A percentile compares a stretch with the other conserved stretches of the same genome.
These are phyloP conservation scores for Siniperca chuatsi DNA, from an alignment of 2,113 vertebrate genomes.

Conservation along the genomic window DNA sequence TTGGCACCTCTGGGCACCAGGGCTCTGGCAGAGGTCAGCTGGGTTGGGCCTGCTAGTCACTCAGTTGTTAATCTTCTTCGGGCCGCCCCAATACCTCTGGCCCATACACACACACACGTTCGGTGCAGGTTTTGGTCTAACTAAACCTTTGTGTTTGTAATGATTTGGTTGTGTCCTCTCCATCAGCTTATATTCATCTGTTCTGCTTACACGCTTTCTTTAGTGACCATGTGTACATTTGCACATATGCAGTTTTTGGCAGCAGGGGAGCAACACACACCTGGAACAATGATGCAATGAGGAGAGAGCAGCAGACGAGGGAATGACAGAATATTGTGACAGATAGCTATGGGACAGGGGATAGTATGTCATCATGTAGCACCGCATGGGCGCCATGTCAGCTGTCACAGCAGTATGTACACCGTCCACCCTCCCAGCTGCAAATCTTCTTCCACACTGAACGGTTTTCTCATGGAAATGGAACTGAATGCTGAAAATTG, in stretches of 20 bases:
- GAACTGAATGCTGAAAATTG: not conserved
- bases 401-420: conserved; percentile 38
- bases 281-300: conserved; percentile 10
- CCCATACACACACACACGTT: no score
- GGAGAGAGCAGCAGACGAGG: not conserved
- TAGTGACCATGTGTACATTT: not conserved
- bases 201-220: not conserved
- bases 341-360: conserved; percentile 6
- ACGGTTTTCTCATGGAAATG: not conserved
- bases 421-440: not conserved
- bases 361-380: conserved; percentile 29
- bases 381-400: conserved; percentile 45
- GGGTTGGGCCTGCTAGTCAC: no score
- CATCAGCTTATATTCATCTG: not conserved
- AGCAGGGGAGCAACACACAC: not conserved
- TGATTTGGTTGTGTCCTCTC: not conserved
- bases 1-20: no score
- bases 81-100: no score
- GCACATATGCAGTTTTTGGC: not conserved
- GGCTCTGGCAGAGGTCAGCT: no score
- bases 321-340: conserved; percentile 24
- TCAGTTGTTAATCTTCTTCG: no score
- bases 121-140: not conserved
- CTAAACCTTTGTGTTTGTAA: not conserved
- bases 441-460: not conserved